Evolutionary conservation across 1,140 invertebrate species (phyloP), one percentile per base, ranked within the genome.

Genomic region (Heliconius eleuchia): DNA sequence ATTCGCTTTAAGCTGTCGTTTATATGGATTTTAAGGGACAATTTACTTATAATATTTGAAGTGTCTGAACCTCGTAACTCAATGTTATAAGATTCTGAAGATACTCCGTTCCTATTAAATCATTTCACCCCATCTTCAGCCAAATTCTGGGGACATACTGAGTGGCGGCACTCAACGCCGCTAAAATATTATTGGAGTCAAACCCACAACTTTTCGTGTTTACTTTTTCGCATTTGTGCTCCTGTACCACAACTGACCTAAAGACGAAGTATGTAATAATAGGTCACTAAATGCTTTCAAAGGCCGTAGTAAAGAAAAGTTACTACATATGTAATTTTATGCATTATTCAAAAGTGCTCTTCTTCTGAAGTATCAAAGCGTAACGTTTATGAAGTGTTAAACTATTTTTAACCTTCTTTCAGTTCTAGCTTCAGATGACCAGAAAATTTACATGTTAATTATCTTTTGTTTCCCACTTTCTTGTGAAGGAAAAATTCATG

Each of bases 391-490:
- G 60, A 30, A 60, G 55, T 30, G 60, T 66, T 30, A 66, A 66
- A 66, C 60, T 66, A 66, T 66, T 66, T 66, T 66, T 66, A 66
- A 66, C 60, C 60, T 30, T n/a, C 27, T 11, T 66, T 23, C 60
- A 3, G 60, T 11, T 66, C n/a, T 23, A 66, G 60, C 60, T 27
- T 66, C 2, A 66, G 60, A 66, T 27, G 60, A 30, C 23, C 60
- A 30, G 27, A 66, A 66, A 66, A 66, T 66, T 66, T 66, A 66
- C 60, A 66, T 66, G 60, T 66, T 66, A 66, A 66, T 66, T 66
- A 66, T 30, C 60, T 66, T 66, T 66, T 66, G 60, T 66, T 66
- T 66, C 27, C 60, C 27, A 30, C 23, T 66, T 66, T 66, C 27
- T 66, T 30, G 13, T 66, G 13, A 13, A 27, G 13, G 27, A 23